Evolutionary conservation across 2,888 invertebrate species (phyloP).

Genomic region (Ophraella communa): DNA sequence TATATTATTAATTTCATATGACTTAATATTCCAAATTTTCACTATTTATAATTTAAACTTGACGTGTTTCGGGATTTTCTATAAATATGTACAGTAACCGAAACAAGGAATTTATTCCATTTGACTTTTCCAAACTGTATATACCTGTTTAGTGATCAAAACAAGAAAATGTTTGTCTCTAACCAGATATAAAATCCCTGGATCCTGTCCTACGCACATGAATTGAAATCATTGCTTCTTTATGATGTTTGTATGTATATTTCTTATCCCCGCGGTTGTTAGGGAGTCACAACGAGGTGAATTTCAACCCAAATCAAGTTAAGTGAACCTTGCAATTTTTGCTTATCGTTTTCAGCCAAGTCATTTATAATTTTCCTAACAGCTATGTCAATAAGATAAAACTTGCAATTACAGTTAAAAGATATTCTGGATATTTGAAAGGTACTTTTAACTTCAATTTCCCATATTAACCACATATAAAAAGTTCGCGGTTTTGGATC

Average conservation of each 20-base stretch:
- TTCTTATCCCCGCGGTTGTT: slow-evolving; percentile 27
- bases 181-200: not conserved
- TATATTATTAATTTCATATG: too few species aligned
- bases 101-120: too few species aligned
- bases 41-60: too few species aligned
- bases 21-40: too few species aligned
- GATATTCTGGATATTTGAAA: not conserved
- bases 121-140: too few species aligned
- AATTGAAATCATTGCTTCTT: slow-evolving; percentile 34
- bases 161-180: not conserved
- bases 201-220: slow-evolving; percentile 4
- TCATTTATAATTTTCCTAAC: slow-evolving; percentile 26
- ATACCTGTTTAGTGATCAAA: too few species aligned
- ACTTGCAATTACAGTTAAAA: slow-evolving; percentile 10
- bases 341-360: slow-evolving; percentile 24
- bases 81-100: too few species aligned
- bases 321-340: slow-evolving; percentile 23
- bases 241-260: slow-evolving; percentile 32
- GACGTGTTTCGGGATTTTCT: too few species aligned
- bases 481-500: not conserved
- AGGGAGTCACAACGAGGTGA: slow-evolving; percentile 17
- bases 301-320: slow-evolving; percentile 23
- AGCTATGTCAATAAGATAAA: slow-evolving; percentile 24
- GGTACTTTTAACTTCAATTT: not conserved
- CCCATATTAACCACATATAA: not conserved